Evolutionary conservation across 2,888 invertebrate species (phyloP).

Genomic region (Margaritifera margaritifera): DNA sequence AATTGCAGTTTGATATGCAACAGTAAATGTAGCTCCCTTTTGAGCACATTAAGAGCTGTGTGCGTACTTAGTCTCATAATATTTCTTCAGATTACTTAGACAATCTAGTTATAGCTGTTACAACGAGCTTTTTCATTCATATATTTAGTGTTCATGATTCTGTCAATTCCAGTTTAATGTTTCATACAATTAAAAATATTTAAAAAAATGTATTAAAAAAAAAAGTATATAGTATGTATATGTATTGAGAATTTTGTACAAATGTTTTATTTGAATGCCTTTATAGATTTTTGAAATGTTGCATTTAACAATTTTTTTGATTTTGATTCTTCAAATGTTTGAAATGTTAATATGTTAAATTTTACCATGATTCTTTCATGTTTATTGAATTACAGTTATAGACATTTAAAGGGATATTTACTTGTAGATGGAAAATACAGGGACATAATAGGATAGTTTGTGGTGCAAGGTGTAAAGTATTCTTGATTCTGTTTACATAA

Average conservation of each 20-base stretch:
- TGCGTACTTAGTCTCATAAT: constrained; percentile 36
- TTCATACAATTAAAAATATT: constrained; percentile 41
- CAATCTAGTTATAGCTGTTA: constrained; percentile 64
- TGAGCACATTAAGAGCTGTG: constrained; percentile 57
- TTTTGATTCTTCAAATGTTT: constrained; percentile 54
- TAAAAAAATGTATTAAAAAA: constrained; percentile 28
- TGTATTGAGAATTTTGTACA: constrained; percentile 42
- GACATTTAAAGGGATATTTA: constrained; percentile 26
- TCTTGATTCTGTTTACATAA: too few species aligned
- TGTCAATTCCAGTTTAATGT: constrained; percentile 53
- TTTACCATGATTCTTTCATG: constrained; percentile 55
- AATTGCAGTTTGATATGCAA: constrained; percentile 32
- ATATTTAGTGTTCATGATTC: constrained; percentile 60
- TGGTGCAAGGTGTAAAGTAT: too few species aligned
- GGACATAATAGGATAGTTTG: too few species aligned
- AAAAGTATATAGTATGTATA: constrained; percentile 28
- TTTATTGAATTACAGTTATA: constrained; percentile 35
- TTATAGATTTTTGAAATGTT: constrained; percentile 58
- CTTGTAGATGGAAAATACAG: too few species aligned
- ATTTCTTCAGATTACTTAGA: constrained; percentile 48
- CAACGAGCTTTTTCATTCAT: constrained; percentile 57
- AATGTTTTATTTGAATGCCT: constrained; percentile 57
- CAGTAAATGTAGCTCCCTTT: constrained; percentile 65
- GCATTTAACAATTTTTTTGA: constrained; percentile 46
- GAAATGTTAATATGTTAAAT: constrained; percentile 32